phyloP scores from a whole-genome alignment of 2,797 vertebrate genomes.

The Tokudaia tokunoshimensis region DNA sequence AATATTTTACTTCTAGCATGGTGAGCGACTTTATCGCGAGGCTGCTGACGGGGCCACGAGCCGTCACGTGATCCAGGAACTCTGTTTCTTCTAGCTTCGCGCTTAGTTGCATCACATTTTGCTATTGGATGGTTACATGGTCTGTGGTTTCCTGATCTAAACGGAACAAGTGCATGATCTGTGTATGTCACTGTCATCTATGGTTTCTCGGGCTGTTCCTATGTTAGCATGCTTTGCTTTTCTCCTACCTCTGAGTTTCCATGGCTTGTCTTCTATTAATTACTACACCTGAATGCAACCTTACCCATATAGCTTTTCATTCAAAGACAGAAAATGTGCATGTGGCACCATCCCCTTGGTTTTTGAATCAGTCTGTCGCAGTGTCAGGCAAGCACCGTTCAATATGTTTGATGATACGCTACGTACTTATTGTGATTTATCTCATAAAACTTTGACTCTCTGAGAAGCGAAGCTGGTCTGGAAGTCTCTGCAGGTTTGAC shows the following conservation, averaged over 20 bases:
- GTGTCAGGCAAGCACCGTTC: neutral
- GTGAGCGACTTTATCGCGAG: neutral
- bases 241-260: neutral
- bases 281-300: neutral
- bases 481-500: neutral
- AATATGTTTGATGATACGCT: neutral
- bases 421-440: neutral
- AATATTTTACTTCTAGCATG: neutral
- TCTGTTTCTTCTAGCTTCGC: neutral
- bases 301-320: neutral
- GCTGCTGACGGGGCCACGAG: neutral
- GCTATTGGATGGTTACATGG: constrained; percentile 2
- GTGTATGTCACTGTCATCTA: neutral
- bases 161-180: constrained; percentile 54
- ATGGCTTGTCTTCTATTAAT: neutral
- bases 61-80: neutral
- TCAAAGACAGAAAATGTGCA: neutral
- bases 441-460: neutral
- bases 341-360: neutral
- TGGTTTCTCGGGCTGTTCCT: neutral
- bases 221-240: neutral
- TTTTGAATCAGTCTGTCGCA: neutral
- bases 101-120: neutral
- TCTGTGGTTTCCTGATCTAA: neutral
- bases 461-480: constrained; percentile 53